phyloP scores from a whole-genome alignment of 2,888 invertebrate species.

The Nemotelus pantherinus region DNA sequence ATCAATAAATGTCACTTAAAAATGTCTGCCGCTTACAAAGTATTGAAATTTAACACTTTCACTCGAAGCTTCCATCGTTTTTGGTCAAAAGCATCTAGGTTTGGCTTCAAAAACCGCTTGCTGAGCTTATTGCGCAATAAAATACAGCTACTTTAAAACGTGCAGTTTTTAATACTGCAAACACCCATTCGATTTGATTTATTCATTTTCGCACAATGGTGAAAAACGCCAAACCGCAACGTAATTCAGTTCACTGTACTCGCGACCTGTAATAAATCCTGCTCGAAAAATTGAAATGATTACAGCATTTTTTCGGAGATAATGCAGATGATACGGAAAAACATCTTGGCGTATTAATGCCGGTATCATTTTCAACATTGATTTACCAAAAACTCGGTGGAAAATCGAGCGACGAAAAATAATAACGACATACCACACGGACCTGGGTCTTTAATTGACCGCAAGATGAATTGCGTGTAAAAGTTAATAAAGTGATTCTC shows the following conservation, averaged over 20 bases:
- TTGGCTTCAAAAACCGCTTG: too few species aligned
- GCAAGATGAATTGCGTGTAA: conserved; percentile 44
- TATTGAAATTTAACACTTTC: too few species aligned
- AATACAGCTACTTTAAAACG: too few species aligned
- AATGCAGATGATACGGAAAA: conserved; percentile 27
- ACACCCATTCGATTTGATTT: conserved; percentile 7
- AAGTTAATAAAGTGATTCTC: conserved; percentile 42
- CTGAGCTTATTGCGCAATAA: too few species aligned
- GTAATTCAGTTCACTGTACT: conserved; percentile 3
- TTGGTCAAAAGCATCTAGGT: too few species aligned
- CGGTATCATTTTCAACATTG: conserved; percentile 10
- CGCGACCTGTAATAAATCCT: not conserved
- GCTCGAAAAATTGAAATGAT: conserved; percentile 10
- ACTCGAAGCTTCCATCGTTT: too few species aligned
- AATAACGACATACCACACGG: conserved; percentile 31
- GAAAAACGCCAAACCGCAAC: not conserved
- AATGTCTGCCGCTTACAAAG: too few species aligned
- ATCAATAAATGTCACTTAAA: too few species aligned
- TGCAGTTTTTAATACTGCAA: too few species aligned
- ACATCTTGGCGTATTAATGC: conserved; percentile 13
- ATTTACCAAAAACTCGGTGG: conserved; percentile 9
- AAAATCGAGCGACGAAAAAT: conserved; percentile 33
- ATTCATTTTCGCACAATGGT: not conserved
- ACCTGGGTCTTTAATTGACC: conserved; percentile 37
- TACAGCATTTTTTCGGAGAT: conserved; percentile 10